Base-by-base conservation (phyloP, 2,113 vertebrate genomes). In the Alosa alosa region DNA sequence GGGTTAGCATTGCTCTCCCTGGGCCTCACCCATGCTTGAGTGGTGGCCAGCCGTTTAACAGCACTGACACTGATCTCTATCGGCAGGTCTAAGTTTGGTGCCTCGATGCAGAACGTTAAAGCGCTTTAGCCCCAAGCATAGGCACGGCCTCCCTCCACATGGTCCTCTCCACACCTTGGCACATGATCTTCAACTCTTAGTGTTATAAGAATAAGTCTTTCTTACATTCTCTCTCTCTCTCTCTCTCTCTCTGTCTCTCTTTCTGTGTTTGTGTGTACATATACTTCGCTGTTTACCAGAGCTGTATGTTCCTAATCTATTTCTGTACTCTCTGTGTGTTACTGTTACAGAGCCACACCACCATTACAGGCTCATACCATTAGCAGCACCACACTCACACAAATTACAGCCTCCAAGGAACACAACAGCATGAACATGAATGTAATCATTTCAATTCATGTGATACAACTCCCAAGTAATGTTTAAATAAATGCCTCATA, bases 101-200 rank as follows among this genome's bases (percentile, higher is more conserved):
- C 47, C 68, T 82, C 84, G 83, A 86, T 88, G 78, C 75, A 57
- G 81, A 47, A 1, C 4, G 64, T 47, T 41, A 87, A 89, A 89
- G 88, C 86, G 25, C 75, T 87, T 89, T 86, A 87, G 55, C 81
- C 81, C 64, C 39, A 82, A 84, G 55, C 41, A 83, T 60, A 84
- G 82, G 25, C 39, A 47, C 22, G 0, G 11, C 64, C 25, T 72
- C 31, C 82, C 64, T 49, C 82, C 82, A 81, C 57, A 55, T 78
- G 55, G 18, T 84, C 86, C 64, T 20, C 7, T 31, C 9, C 64
- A 36, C 55, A 60, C 3, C 18, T 31, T 15, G 31, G 25, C 64
- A 36, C 7, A 11, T 60, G 55, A 60, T 60, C 18, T 60, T 2
- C 9, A 11, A 49, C 55, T 60, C 18, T 60, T 60, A 57, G 4